Evolutionary conservation across 2,888 invertebrate genomes (phyloP), one percentile per base, ranked within the genome.

Genomic region (Slavum lentiscoides): DNA sequence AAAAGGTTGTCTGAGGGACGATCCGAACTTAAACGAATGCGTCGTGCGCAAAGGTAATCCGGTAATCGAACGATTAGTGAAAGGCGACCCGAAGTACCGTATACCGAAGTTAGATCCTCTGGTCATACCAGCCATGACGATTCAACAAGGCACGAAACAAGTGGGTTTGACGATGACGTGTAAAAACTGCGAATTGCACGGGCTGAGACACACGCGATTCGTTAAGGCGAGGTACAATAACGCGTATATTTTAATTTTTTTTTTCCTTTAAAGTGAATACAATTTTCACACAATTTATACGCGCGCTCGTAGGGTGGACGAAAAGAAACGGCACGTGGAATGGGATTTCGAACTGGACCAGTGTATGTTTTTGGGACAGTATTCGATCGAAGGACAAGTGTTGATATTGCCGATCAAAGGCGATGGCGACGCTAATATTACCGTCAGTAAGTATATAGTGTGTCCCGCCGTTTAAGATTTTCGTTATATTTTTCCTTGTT

Each of bases 371-470:
- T 88, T 88, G 83, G 89, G 88, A 0, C 86, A 89, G 82, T 89
- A 89, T 84, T 88, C 86, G 75, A 88, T 89, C 86, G 87, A 88
- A 82, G 89, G 89, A 0, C 87, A 88, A 83, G 85, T 89, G 4
- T 87, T 89, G 74, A 88, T 89, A 82, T 85, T 89, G 53, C 89
- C 89, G 58, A 89, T 89, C 84, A 85, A 85, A 80, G 89, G 89
- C n/a, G 86, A 87, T 64, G 89, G 89, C 30, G 87, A 87, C 53
- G 87, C 89, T 69, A 88, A 86, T 84, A 89, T 89, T 75, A 88
- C 88, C 83, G 88, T 89, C 69, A 88, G 89, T 89, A 84, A 88
- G 89, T n/a, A n/a, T n/a, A n/a, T n/a, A n/a, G n/a, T n/a, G n/a
- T n/a, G n/a, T n/a, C n/a, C n/a, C n/a, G n/a, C n/a, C n/a, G n/a